Base-by-base conservation (phyloP, 2,888 invertebrate genomes). In the Hyppa rectilinea region DNA sequence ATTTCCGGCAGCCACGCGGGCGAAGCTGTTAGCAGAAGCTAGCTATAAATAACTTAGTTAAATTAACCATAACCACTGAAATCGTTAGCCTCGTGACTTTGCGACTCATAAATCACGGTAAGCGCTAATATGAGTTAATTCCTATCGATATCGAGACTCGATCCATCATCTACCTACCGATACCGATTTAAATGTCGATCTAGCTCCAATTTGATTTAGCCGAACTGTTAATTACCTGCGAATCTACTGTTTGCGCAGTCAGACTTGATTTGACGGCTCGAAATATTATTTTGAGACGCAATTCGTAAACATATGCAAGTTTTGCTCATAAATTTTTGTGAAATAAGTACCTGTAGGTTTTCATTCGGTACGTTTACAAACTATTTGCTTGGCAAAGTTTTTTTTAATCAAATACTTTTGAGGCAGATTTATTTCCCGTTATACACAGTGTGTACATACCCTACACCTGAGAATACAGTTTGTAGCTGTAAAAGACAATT, bases 61-160 rank as follows among this genome's bases (percentile, higher is more conserved):
- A 78, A 65, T 62, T 36, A 63, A 23, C 45, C 43, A 31, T 47
- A n/a, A 63, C 55, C 29, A 61, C 31, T 55, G 6, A 34, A 70
- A 65, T 78, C 77, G 79, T 77, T 81, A 71, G 55, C 10, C 71
- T 80, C 80, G 83, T 87, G 85, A 86, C 84, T 87, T 81, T 78
- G 84, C 81, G 86, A 86, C 84, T 78, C 84, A 90, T 91, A 87
- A 89, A 91, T 91, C 89, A 90, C 76, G 77, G 43, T 85, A 60
- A 64, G 34, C 85, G 82, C 80, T 85, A 90, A 87, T 89, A 89
- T 87, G 84, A 84, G 82, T 87, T 87, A 87, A 89, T 88, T 81
- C 75, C 58, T 71, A n/a, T n/a, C 56, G 58, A 50, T 74, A 66
- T 67, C 72, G 78, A 61, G 53, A 66, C 67, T 78, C 82, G 71